Evolutionary conservation across 2,113 vertebrate species (phyloP).

Genomic region (Monarcha castaneiventris): DNA sequence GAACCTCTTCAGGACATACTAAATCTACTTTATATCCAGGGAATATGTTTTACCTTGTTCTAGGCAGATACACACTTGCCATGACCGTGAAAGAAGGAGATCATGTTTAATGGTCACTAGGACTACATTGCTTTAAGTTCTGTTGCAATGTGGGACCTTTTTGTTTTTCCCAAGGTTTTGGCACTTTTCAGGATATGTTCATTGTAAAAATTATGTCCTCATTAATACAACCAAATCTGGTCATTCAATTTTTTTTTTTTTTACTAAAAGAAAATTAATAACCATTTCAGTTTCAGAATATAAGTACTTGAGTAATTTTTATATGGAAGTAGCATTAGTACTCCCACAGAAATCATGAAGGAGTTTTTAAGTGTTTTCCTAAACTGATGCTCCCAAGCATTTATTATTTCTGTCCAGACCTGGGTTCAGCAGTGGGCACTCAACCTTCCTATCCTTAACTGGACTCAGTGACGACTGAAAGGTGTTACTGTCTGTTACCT

Average conservation of each 20-base stretch:
- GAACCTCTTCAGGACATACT: neutral
- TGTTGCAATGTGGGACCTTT: neutral
- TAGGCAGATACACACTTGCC: neutral
- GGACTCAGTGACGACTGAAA: neutral
- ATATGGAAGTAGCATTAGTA: neutral
- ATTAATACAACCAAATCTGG: neutral
- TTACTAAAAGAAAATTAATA: neutral
- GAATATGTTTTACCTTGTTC: neutral
- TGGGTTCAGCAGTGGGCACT: neutral
- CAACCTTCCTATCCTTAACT: neutral
- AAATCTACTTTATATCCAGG: neutral
- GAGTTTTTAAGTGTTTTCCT: neutral
- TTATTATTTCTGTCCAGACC: neutral
- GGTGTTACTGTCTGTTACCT: neutral
- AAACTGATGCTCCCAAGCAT: neutral
- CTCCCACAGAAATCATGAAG: neutral
- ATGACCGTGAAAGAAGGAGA: neutral
- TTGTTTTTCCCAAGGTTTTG: neutral
- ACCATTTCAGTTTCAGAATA: neutral
- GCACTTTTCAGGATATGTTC: neutral
- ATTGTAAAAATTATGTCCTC: neutral
- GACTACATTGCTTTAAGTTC: neutral
- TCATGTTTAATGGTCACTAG: neutral
- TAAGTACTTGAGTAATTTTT: neutral
- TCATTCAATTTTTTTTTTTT: rapidly evolving